Base-by-base conservation (phyloP, 2,113 vertebrate species). In the Pygathrix nemaeus region DNA sequence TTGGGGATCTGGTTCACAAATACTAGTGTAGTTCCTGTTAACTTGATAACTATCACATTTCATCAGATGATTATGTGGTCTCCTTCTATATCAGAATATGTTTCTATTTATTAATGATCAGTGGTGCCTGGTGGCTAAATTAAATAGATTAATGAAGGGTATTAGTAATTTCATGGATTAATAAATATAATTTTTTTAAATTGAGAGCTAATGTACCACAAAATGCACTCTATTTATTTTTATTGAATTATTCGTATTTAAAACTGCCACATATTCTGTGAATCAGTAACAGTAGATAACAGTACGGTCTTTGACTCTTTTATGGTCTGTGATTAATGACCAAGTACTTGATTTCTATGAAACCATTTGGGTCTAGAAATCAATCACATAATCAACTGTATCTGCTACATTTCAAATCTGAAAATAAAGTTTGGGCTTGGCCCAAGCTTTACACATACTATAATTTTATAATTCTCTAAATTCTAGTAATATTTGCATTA, bases 141-240 rank as follows among this genome's bases (percentile, higher is more conserved):
- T 96, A 96, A 95, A 66, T 95, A 92, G 82, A 88, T 93, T 96
- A 97, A 96, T 96, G 81, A 96, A 97, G 50, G 25, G 16, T 80
- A 95, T 86, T 94, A 80, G 66, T 79, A 93, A 98, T 97, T 95
- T 94, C 21, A 96, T 83, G 79, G 73, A 45, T 96, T 92, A 82
- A 79, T 91, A 97, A 96, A 68, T 88, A 61, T 11, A 57, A 66
- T 90, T 68, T 95, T 82, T 59, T 2, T 12, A 86, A 96, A 95
- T 95, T 95, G 97, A 96, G 66, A 95, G 95, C 40, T 82, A 96
- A 93, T 93, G 13, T 0, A 89, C 35, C 59, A 89, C 35, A 80
- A 94, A 92, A 76, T 92, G 0, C 35, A 93, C 48, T 95, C 40
- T 73, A 43, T 70, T 87, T 87, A 68, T 96, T 97, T 96, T 86